Evolutionary conservation across 1,140 invertebrate species (phyloP).

Genomic region (Drosophila novamexicana): DNA sequence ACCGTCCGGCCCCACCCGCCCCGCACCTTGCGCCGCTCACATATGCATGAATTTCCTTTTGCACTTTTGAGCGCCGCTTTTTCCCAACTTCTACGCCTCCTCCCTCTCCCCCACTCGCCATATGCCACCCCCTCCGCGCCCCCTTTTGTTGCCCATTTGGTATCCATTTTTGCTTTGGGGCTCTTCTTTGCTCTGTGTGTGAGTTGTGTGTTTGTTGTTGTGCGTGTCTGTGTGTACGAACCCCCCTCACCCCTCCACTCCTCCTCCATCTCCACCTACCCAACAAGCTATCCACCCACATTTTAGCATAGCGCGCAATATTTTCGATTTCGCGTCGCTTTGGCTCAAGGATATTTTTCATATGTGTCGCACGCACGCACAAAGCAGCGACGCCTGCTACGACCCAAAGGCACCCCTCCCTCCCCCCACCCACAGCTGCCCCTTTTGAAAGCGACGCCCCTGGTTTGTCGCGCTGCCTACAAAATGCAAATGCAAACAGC

Average conservation of each 20-base stretch:
- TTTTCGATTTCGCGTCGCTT: conserved; percentile 73
- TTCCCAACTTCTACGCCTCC: background rate
- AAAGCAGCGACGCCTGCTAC: conserved; percentile 30
- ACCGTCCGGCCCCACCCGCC: background rate
- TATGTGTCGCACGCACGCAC: conserved; percentile 75
- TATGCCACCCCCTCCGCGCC: conserved; percentile 9
- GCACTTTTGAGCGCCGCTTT: conserved; percentile 52
- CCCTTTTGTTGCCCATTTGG: conserved; percentile 52
- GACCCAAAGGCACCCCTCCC: background rate
- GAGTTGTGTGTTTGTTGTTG: background rate
- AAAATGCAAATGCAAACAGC: conserved; percentile 82
- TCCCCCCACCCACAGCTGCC: background rate
- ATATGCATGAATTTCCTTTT: conserved; percentile 82
- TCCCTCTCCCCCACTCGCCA: background rate
- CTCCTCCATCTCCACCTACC: too few relatives aligned
- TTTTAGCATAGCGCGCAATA: conserved; percentile 57
- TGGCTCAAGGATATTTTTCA: conserved; percentile 74
- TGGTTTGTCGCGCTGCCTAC: conserved; percentile 48
- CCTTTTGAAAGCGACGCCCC: background rate
- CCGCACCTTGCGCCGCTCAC: conserved; percentile 40
- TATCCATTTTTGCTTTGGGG: conserved; percentile 65
- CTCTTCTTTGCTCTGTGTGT: conserved; percentile 23
- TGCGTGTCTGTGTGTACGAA: conserved; percentile 1
- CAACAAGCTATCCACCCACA: conserved; percentile 3
- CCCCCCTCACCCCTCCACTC: background rate